phyloP scores from a whole-genome alignment of 2,113 vertebrate species.

The Kryptolebias marmoratus region DNA sequence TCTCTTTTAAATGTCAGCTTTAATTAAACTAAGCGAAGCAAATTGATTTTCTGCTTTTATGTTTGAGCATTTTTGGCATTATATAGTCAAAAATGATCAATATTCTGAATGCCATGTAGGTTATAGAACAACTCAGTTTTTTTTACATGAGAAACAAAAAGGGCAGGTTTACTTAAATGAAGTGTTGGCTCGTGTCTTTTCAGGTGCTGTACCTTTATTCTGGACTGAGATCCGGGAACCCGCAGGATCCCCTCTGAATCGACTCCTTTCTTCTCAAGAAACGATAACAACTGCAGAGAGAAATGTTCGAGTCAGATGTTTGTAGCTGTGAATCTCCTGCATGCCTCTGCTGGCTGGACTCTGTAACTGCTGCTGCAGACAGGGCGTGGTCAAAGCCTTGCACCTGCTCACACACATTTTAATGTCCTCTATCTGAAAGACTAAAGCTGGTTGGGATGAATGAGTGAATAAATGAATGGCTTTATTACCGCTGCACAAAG shows the following conservation, averaged over 20 bases:
- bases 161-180: neutral
- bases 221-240: slow-evolving; percentile 89
- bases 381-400: slow-evolving; percentile 62
- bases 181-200: neutral
- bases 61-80: slow-evolving; percentile 36
- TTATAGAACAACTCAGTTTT: neutral
- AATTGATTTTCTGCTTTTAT: slow-evolving; percentile 7
- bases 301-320: slow-evolving; percentile 21
- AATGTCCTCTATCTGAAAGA: slow-evolving; percentile 3
- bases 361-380: slow-evolving; percentile 57
- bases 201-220: slow-evolving; percentile 85
- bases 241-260: slow-evolving; percentile 90
- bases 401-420: slow-evolving; percentile 9
- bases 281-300: slow-evolving; percentile 84
- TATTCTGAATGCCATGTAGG: neutral
- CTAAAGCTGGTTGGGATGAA: neutral
- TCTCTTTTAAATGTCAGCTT: slow-evolving; percentile 49
- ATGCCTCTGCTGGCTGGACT: slow-evolving; percentile 71
- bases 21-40: slow-evolving; percentile 27
- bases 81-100: slow-evolving; percentile 10
- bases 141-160: no score
- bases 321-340: slow-evolving; percentile 50
- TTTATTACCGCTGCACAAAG: no score
- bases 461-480: no score
- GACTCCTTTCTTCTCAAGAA: slow-evolving; percentile 89